Conservation (phyloP, 2,797 vertebrate species). For the Protosalanx chinensis region DNA sequence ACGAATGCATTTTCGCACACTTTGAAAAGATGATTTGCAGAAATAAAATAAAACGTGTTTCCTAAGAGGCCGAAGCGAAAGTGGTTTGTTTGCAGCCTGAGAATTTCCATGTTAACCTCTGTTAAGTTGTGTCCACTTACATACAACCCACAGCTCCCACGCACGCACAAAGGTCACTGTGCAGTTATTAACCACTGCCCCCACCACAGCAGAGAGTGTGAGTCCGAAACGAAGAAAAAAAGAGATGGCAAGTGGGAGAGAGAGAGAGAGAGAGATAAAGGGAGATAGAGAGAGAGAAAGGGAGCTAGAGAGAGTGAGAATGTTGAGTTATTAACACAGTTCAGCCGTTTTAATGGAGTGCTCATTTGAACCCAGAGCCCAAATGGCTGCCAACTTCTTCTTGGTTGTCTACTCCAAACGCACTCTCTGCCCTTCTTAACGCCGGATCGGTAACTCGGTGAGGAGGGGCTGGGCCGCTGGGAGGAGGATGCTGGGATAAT, state of each 20-base stretch:
- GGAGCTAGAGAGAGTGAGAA: too few species aligned
- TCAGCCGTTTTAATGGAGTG: constrained; percentile 23
- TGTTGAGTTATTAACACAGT: not conserved
- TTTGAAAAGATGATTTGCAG: constrained; percentile 66
- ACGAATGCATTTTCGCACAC: constrained; percentile 61
- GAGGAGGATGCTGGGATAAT: constrained; percentile 25
- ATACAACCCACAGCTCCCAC: constrained; percentile 10
- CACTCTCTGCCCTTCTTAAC: constrained; percentile 15
- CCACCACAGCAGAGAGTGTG: not conserved
- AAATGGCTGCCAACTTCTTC: constrained; percentile 6
- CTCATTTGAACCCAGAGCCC: constrained; percentile 22
- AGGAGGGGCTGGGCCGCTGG: constrained; percentile 12
- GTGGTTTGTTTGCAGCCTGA: constrained; percentile 27
- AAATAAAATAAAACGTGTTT: constrained; percentile 61
- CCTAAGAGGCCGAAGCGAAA: constrained; percentile 45
- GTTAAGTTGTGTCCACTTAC: not conserved
- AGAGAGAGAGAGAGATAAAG: not conserved
- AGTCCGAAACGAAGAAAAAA: not conserved
- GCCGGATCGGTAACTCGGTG: constrained; percentile 6
- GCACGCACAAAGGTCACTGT: not conserved
- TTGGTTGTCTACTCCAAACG: constrained; percentile 1
- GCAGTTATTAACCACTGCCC: not conserved
- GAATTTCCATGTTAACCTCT: not conserved
- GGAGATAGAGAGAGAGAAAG: too few species aligned
- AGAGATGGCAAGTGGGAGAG: not conserved